These are phyloP conservation scores for Eueremaeus valkanovi DNA, from an alignment of 2,888 invertebrate species.

Conservation along the genomic window DNA sequence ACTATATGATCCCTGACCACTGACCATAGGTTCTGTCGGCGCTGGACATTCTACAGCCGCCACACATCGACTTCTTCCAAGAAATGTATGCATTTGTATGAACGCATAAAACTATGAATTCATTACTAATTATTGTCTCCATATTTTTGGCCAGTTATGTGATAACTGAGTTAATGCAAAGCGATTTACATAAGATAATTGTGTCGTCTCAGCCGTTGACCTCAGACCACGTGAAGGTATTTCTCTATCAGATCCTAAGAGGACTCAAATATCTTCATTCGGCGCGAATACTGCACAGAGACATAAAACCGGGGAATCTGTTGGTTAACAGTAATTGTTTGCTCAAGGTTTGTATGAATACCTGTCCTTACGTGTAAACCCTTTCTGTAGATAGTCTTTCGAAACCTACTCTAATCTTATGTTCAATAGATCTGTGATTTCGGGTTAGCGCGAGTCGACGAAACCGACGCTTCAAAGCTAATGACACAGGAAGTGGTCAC, in stretches of 20 bases:
- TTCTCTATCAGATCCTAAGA: conserved; percentile 98
- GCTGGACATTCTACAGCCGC: conserved; percentile 96
- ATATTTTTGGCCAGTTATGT: conserved; percentile 82
- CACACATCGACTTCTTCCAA: conserved; percentile 98
- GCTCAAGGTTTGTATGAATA: conserved; percentile 65
- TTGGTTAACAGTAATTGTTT: conserved; percentile 99
- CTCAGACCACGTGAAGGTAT: conserved; percentile 99
- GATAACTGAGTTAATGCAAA: conserved; percentile 98
- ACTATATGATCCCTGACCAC: neutral
- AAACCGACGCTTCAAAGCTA: conserved; percentile 83
- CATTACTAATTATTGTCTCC: too few species aligned
- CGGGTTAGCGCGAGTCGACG: conserved; percentile 94
- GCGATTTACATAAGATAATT: conserved; percentile 99
- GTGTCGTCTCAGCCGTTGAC: conserved; percentile 98
- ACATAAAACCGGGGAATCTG: conserved; percentile 98
- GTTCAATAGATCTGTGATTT: conserved; percentile 95
- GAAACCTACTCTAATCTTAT: conserved; percentile 32
- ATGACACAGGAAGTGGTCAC: conserved; percentile 99
- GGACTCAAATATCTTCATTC: conserved; percentile 98
- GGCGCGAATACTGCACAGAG: conserved; percentile 93
- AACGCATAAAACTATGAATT: neutral
- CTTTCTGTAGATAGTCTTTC: neutral
- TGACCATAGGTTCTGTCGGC: conserved; percentile 87
- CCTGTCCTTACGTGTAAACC: too few species aligned
- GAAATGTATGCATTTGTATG: conserved; percentile 80